Evolutionary conservation across 2,797 vertebrate genomes (phyloP).

Genomic region (Malurus leucopterus): DNA sequence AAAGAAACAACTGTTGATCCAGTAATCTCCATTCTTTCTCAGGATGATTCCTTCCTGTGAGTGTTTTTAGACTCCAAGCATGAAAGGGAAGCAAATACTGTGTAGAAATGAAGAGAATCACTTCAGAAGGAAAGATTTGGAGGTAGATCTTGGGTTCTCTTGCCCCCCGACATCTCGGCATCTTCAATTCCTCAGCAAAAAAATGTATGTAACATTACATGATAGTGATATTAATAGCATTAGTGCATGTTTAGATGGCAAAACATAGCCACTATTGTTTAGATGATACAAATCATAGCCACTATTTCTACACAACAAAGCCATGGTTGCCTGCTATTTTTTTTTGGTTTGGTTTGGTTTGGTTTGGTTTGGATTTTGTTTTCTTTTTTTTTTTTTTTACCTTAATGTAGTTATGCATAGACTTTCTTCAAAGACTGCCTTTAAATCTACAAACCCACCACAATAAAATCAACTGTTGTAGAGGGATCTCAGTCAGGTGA

Average conservation of each 20-base stretch:
- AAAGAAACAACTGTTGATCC: background rate
- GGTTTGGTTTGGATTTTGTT: background rate
- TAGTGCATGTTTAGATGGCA: background rate
- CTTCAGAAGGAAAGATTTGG: background rate
- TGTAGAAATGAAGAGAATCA: background rate
- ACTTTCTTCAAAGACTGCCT: background rate
- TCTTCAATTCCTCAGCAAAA: background rate
- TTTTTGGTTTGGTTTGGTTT: background rate
- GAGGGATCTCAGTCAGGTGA: no score
- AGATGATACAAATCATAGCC: background rate
- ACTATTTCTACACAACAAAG: background rate
- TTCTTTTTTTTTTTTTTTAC: background rate
- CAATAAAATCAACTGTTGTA: conserved; percentile 23
- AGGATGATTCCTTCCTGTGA: background rate
- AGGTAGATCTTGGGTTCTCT: background rate
- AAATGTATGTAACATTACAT: background rate
- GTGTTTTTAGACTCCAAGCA: background rate
- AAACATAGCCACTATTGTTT: background rate
- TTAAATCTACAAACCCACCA: background rate
- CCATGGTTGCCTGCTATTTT: background rate
- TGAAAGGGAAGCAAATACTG: background rate
- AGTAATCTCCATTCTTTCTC: background rate
- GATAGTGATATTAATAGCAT: background rate
- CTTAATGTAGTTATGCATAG: background rate
- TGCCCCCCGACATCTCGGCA: background rate